These are phyloP conservation scores for Oreochromis niloticus DNA, from an alignment of 2,113 vertebrate species.

Conservation along the genomic window DNA sequence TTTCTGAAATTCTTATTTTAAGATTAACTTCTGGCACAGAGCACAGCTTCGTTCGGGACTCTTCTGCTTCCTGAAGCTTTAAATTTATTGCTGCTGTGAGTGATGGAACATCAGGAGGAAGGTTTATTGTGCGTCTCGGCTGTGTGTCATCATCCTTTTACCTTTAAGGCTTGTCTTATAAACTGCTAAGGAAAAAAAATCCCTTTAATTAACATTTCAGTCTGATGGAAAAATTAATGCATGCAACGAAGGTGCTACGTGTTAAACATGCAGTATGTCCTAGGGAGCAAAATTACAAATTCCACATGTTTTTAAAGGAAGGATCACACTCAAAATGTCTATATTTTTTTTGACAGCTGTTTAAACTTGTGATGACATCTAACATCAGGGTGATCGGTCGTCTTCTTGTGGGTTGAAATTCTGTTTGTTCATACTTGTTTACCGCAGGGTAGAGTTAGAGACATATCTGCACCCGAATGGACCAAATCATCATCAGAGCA, in stretches of 20 bases:
- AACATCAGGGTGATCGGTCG: not conserved
- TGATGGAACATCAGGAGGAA: not conserved
- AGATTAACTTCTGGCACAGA: not conserved
- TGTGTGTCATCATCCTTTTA: slow-evolving; percentile 12
- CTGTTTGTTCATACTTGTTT: not conserved
- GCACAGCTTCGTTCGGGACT: not conserved
- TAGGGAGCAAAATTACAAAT: not conserved
- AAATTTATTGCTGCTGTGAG: not conserved
- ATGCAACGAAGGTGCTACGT: slow-evolving; percentile 7
- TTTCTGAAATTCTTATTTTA: not conserved
- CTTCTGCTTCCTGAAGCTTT: not conserved
- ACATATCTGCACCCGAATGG: slow-evolving; percentile 23
- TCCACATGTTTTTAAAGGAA: not conserved
- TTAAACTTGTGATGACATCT: not conserved
- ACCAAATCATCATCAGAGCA: slow-evolving; percentile 53
- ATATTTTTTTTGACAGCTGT: not conserved
- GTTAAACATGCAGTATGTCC: not conserved
- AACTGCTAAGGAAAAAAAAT: not conserved
- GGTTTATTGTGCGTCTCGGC: not conserved
- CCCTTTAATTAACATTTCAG: slow-evolving; percentile 42
- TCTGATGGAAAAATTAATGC: not conserved
- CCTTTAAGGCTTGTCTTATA: not conserved
- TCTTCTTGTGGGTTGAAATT: not conserved
- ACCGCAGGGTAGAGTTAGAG: slow-evolving; percentile 17
- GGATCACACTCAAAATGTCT: not conserved